These are phyloP conservation scores for Gorsachius magnificus DNA, from an alignment of 2,797 vertebrate genomes.

Conservation along the genomic window DNA sequence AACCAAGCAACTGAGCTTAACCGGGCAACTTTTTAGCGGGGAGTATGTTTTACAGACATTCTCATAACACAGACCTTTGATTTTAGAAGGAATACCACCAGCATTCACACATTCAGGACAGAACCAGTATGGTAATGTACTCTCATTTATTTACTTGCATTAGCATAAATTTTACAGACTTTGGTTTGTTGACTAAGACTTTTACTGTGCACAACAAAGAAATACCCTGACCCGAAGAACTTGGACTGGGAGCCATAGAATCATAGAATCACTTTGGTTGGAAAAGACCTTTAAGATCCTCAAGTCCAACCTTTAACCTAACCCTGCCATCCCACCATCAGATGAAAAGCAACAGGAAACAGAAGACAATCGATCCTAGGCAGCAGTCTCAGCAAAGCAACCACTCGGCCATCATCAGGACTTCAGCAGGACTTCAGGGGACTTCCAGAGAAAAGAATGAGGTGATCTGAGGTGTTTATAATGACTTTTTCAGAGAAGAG, in stretches of 20 bases:
- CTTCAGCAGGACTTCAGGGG: neutral
- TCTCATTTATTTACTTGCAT: neutral
- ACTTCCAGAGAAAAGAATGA: neutral
- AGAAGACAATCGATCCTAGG: neutral
- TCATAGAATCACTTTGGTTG: too few species aligned
- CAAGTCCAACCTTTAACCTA: too few species aligned
- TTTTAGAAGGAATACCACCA: neutral
- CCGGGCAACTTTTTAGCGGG: neutral
- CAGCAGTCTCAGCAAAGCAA: neutral
- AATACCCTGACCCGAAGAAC: neutral
- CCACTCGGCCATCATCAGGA: neutral
- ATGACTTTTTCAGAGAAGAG: neutral
- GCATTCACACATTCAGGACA: neutral
- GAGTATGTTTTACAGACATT: neutral
- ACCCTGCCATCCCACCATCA: too few species aligned
- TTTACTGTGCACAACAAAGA: neutral
- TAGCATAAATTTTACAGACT: neutral
- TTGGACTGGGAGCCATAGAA: neutral
- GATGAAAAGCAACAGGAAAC: neutral
- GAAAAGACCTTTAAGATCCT: too few species aligned
- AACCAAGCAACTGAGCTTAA: neutral
- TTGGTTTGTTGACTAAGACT: neutral
- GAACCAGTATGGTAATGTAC: neutral
- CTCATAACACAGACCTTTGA: neutral
- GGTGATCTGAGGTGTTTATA: neutral